These are phyloP conservation scores for Stigmatopora argus DNA, from an alignment of 2,113 vertebrate genomes.

Conservation along the genomic window DNA sequence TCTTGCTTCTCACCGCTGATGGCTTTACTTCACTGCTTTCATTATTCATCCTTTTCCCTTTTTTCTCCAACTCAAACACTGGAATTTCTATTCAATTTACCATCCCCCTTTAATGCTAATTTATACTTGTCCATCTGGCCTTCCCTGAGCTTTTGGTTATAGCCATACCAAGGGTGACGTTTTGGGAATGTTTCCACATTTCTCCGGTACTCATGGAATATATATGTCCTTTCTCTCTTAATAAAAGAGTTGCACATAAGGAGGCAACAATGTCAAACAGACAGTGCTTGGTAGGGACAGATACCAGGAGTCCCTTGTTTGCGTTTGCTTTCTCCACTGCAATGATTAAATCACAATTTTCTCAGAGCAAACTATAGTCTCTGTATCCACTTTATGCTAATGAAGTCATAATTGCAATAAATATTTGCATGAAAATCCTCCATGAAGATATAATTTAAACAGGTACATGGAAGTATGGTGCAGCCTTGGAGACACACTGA, in stretches of 20 bases:
- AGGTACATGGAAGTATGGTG: conserved; percentile 25
- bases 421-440: conserved; percentile 8
- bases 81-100: conserved; percentile 52
- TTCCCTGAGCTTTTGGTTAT: conserved; percentile 1
- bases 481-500: conserved; percentile 30
- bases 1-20: conserved; percentile 29
- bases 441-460: conserved; percentile 21
- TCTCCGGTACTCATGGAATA: conserved; percentile 14
- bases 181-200: conserved; percentile 11
- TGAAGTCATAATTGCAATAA: neutral
- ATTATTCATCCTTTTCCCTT: neutral
- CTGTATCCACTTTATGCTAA: neutral
- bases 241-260: conserved; percentile 18
- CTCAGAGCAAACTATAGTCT: neutral
- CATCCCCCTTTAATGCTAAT: conserved; percentile 13
- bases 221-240: conserved; percentile 11
- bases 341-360: neutral
- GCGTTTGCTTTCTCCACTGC: neutral
- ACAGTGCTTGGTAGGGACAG: conserved; percentile 1
- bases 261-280: conserved; percentile 37
- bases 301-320: conserved; percentile 6
- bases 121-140: conserved; percentile 2
- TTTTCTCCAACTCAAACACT: conserved; percentile 36
- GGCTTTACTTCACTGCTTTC: conserved; percentile 17
- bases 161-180: neutral